Base-by-base conservation (phyloP, 2,797 vertebrate species). In the Gadopsis bispinosus region DNA sequence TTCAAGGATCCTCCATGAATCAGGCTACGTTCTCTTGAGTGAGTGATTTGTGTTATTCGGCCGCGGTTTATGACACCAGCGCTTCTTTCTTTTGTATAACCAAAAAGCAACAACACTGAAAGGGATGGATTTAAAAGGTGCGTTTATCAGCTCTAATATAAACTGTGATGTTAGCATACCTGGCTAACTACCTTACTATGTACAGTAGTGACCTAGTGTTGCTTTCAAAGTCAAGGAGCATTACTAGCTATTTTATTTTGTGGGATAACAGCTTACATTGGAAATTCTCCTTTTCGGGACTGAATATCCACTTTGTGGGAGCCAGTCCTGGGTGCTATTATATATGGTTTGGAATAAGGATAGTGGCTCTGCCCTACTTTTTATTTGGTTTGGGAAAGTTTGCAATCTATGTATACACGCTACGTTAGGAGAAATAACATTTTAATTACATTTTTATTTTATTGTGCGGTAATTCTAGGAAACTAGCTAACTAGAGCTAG, bases 1-100 rank as follows among this genome's bases (percentile, higher is more conserved):
- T 86, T 80, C 41, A 75, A 76, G 50, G 65, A 67, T 84, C 69
- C 78, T 82, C 29, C 48, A 65, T 74, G 68, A 88, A 79, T 75
- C 35, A 72, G 65, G 69, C 68, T 58, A 29, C 35, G 73, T 60
- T 63, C 29, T 70, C 45, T 39, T 20, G 26, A 79, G 53, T 69
- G 62, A 70, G 14, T 51, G 45, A 66, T 79, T 37, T 14, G 43
- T 67, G 54, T 64, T 50, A 45, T 73, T 61, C 26, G 4, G 39
- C 39, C 17, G 39, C 66, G 58, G 9, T 70, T 77, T 64, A 56
- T 55, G 48, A 39, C 22, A 55, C 13, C 4, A 37, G 7, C 41
- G 20, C 45, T 39, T 61, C 5, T 41, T 47, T 63, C 20, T 73
- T 63, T 47, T 22, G 20, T 51, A 10, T 51, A 64, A 45, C 37